Base-by-base conservation (phyloP, 2,888 invertebrate genomes). In the Eristalis arbustorum region DNA sequence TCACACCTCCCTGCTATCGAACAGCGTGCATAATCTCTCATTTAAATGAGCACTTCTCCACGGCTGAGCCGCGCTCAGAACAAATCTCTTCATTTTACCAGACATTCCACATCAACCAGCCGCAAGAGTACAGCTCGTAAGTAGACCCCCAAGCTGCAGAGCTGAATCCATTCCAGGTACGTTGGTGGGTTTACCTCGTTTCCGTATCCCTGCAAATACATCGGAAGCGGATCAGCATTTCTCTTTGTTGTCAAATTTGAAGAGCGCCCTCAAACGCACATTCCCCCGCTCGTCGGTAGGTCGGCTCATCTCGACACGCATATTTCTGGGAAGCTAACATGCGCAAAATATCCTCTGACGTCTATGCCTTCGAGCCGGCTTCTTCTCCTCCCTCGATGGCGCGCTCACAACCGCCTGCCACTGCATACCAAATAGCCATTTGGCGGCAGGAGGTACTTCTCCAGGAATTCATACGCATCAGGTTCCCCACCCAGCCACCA, bases 181-280 rank as follows among this genome's bases (percentile, higher is more conserved):
- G 23, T 59, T 10, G 31, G 31, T 10, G 10, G 8, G 2, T 13
- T 5, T 25, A 6, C 59, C 25, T 59, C 59, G 59, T 23, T 28
- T 25, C 25, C 14, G 13, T 6, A 23, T 25, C 25, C 59, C 13
- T 25, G 25, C 59, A 23, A 25, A 5, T 57, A 67, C 56, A 23
- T 64, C 42, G 31, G 18, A 59, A 69, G 42, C 68, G 42, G 57
- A 69, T 74, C 57, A 63, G 31, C 68, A 31, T 80, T 57, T 69
- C 42, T 11, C 68, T 64, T 69, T 71, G 61, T 71, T 71, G 81
- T 61, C 71, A 61, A 80, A 63, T 69, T 74, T 64, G 64, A 57
- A 42, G 63, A 18, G 68, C 34, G 62, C 56, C 37, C 22, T 68
- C 74, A 37, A 75, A 66, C 49, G 40, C 74, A 75, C 28, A 75